Evolutionary conservation across 1,140 invertebrate genomes (phyloP).

Genomic region (Atta texana): DNA sequence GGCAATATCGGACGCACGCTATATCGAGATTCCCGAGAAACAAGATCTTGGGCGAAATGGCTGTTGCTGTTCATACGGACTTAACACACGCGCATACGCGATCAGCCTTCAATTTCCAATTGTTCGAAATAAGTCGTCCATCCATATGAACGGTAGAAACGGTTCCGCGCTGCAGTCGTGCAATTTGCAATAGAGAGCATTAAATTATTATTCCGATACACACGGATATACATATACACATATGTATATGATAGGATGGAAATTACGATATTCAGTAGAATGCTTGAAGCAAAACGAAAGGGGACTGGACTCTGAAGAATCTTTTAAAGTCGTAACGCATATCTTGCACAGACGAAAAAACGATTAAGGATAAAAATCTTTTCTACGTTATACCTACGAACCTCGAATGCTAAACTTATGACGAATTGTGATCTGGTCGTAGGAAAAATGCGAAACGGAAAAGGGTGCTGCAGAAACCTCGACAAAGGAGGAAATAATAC

Average conservation of each 20-base stretch:
- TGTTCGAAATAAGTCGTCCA: slow-evolving; percentile 54
- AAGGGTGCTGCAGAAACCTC: neutral
- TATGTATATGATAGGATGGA: neutral
- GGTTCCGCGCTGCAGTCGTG: slow-evolving; percentile 39
- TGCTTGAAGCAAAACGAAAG: neutral
- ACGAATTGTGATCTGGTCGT: slow-evolving; percentile 4
- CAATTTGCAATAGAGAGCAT: slow-evolving; percentile 62
- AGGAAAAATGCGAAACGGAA: neutral
- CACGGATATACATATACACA: neutral
- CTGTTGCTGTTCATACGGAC: neutral
- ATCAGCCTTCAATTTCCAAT: slow-evolving; percentile 54
- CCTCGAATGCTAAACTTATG: slow-evolving; percentile 56
- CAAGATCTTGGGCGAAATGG: slow-evolving; percentile 37
- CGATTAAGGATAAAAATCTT: slow-evolving; percentile 63
- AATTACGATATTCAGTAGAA: slow-evolving; percentile 45
- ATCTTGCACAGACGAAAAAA: slow-evolving; percentile 47
- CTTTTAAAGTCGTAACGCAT: slow-evolving; percentile 49
- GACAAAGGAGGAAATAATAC: slow-evolving; percentile 71
- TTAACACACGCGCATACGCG: slow-evolving; percentile 41
- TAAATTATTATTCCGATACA: slow-evolving; percentile 58
- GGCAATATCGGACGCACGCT: slow-evolving; percentile 42
- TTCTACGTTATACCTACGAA: slow-evolving; percentile 43
- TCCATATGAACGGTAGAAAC: slow-evolving; percentile 22
- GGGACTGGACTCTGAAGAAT: neutral
- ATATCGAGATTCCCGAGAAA: slow-evolving; percentile 37